These are phyloP conservation scores for Pocillopora damicornis DNA, from an alignment of 64 coral and sea anemone species.

Conservation along the genomic window DNA sequence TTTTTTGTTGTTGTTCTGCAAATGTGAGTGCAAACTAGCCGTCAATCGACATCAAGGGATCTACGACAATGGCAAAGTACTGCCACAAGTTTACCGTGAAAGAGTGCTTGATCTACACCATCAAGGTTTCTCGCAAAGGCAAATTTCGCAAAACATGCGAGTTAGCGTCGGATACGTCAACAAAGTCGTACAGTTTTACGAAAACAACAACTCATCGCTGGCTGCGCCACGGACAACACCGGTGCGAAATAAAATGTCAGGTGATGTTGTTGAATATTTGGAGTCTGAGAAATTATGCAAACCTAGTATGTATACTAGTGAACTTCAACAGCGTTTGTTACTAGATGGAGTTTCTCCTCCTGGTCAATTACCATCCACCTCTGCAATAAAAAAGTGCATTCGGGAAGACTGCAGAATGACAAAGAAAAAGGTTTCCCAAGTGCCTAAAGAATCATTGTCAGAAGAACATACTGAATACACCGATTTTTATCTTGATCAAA, in stretches of 20 bases:
- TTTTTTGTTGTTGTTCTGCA: background rate
- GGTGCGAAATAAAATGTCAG: constrained; percentile 2
- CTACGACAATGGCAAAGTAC: constrained; percentile 34
- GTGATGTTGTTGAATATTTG: constrained; percentile 20
- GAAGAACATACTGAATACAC: constrained; percentile 10
- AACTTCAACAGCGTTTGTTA: constrained; percentile 16
- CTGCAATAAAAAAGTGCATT: constrained; percentile 48
- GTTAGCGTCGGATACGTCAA: constrained; percentile 7
- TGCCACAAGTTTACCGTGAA: background rate
- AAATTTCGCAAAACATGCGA: background rate
- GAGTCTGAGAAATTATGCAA: constrained; percentile 14
- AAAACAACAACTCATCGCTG: constrained; percentile 29
- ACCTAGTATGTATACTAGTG: constrained; percentile 24
- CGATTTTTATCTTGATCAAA: constrained; percentile 18
- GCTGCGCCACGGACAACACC: background rate
- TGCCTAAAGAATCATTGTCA: constrained; percentile 3
- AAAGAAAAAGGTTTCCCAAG: constrained; percentile 20
- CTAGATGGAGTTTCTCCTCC: constrained; percentile 35
- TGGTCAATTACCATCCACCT: constrained; percentile 22
- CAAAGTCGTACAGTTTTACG: constrained; percentile 37
- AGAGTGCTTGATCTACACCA: constrained; percentile 46
- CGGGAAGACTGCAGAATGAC: constrained; percentile 14
- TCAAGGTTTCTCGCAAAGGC: constrained; percentile 18
- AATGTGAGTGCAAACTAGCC: constrained; percentile 44
- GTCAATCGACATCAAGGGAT: constrained; percentile 47